Base-by-base conservation (phyloP, 35 echinoderm and acorn worm genomes). In the Heliocidaris tuberculata region DNA sequence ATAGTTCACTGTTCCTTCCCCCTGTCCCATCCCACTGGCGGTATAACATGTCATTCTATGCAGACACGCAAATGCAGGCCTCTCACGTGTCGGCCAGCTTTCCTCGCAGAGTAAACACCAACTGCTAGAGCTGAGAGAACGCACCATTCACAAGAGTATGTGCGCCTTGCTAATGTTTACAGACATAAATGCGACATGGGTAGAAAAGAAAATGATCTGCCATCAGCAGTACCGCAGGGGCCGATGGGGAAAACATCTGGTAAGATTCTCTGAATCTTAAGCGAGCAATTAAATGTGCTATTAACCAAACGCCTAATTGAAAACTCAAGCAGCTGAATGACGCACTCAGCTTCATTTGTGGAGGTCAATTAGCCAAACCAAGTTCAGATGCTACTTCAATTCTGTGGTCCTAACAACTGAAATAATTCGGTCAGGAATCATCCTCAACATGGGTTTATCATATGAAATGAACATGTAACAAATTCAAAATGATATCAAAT, bases 1-100 rank as follows among this genome's bases (percentile, higher is more conserved):
- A 93, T 47, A 89, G 87, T 89, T 89, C 87, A 89, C 87, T 89
- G 87, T 89, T 89, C 87, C 87, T 89, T 48, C 17, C 65, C 65
- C 65, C 65, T 3, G 87, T 48, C 47, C 31, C 87, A 89, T 42
- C 87, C 87, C 31, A 89, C 31, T 89, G 47, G 87, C 87, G 87
- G 1, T 89, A 24, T 48, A 89, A 89, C 87, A 89, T 32, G 31
- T 89, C 31, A 42, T 32, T 48, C 31, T 32, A 31, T 6, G 31
- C 47, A 89, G 16, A 48, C 87, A 48, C 12, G 87, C 31, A 32
- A 42, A 48, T 89, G 47, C 87, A 42, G 31, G 31, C 47, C 32
- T 89, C 47, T 48, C 87, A 42, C 87, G 31, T 89, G 47, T 42
- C 47, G 42, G 87, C 19, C 31, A 42, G 47, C 87, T 32, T 89